Evolutionary conservation across 2,888 invertebrate genomes (phyloP).

Genomic region (Agrenia bidenticulata): DNA sequence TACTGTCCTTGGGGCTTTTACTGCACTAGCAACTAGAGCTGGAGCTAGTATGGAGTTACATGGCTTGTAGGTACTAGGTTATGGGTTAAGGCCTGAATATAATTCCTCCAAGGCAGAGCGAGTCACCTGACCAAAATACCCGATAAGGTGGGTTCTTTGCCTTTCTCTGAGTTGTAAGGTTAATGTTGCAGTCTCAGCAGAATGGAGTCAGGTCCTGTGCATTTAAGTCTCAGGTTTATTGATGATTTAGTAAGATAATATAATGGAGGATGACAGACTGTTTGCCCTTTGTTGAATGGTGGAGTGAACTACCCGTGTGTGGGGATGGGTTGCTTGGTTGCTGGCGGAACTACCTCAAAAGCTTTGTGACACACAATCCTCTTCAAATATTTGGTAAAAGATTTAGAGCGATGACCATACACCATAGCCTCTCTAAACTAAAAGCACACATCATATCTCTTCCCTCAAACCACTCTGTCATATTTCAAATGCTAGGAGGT

Average conservation of each 20-base stretch:
- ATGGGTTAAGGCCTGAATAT: too few species aligned
- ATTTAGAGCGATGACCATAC: slow-evolving; percentile 36
- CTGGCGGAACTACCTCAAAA: slow-evolving; percentile 14
- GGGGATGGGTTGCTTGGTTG: too few species aligned
- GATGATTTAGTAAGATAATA: slow-evolving; percentile 25
- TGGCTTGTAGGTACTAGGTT: too few species aligned
- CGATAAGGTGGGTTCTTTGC: not conserved
- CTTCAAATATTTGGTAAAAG: slow-evolving; percentile 49
- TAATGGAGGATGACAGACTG: slow-evolving; percentile 5
- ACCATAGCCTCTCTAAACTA: not conserved
- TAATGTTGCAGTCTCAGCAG: slow-evolving; percentile 19
- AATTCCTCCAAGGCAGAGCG: too few species aligned
- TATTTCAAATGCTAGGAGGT: too few species aligned
- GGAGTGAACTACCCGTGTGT: not conserved
- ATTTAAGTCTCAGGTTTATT: slow-evolving; percentile 20
- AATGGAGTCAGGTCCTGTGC: slow-evolving; percentile 1
- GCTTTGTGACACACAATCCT: slow-evolving; percentile 51
- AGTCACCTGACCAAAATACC: slow-evolving; percentile 3
- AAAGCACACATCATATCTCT: slow-evolving; percentile 9
- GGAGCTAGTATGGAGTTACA: not conserved
- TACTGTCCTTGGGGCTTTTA: too few species aligned
- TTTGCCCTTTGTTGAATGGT: slow-evolving; percentile 2
- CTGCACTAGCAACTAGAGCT: too few species aligned
- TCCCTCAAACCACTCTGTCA: not conserved
- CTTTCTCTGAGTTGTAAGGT: not conserved